phyloP scores from a whole-genome alignment of 2,113 vertebrate genomes.

The Piprites chloris region DNA sequence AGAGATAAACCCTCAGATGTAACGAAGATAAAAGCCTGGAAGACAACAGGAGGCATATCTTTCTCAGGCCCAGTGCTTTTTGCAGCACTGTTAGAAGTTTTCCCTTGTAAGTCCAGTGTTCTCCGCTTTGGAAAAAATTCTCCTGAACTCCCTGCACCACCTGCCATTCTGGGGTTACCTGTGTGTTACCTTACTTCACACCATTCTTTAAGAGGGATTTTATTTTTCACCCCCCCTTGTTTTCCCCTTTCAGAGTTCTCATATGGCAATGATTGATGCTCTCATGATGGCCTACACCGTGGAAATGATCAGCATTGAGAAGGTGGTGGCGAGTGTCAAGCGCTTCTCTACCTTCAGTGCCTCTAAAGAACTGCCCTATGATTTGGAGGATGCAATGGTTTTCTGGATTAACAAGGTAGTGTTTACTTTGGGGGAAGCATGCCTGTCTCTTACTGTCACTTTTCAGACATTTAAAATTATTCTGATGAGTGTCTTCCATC shows the following conservation, averaged over 20 bases:
- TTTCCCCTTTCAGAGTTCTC: constrained; percentile 80
- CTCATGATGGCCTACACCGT: constrained; percentile 99
- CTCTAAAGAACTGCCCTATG: constrained; percentile 97
- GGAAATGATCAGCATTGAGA: constrained; percentile 99
- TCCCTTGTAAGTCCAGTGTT: not conserved
- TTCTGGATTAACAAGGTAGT: constrained; percentile 99
- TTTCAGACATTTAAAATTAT: not conserved
- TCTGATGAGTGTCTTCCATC: not conserved
- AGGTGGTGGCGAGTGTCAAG: constrained; percentile 93
- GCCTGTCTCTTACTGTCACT: not conserved
- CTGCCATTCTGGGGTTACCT: not conserved
- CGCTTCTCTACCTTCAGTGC: constrained; percentile 98
- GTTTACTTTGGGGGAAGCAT: not conserved
- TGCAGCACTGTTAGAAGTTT: not conserved
- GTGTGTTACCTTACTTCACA: not conserved
- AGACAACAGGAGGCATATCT: not conserved
- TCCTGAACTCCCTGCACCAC: not conserved
- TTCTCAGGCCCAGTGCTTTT: not conserved
- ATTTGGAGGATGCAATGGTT: constrained; percentile 97
- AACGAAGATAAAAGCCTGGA: not conserved
- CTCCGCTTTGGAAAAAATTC: not conserved
- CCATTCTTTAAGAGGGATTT: not conserved
- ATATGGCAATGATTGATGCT: constrained; percentile 97
- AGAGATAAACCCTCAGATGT: not conserved
- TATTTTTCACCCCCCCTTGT: not conserved